Base-by-base conservation (phyloP, 2,888 invertebrate genomes). In the Amblyjoppa fuscipennis region DNA sequence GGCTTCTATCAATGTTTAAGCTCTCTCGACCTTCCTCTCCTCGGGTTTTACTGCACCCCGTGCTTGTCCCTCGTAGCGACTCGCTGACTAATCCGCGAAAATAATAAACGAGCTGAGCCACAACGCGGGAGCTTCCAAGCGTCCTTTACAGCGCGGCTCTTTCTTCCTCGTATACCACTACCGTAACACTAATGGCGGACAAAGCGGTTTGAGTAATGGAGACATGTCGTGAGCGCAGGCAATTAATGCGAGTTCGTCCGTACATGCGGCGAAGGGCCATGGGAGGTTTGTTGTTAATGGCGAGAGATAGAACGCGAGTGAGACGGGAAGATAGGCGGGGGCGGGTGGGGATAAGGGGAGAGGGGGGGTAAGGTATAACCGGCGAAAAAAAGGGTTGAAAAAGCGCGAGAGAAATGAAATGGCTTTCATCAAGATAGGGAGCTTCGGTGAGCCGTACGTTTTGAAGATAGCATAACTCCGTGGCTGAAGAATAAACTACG, bases 171-270 rank as follows among this genome's bases (percentile, higher is more conserved):
- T 70, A 74, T 64, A 71, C 81, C 41, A 41, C 11, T 59, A 59
- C 75, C 69, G 73, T 80, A 83, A 83, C 85, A 64, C 80, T 85
- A 85, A 85, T 85, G 80, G 80, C 83, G 83, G 76, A 85, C 85
- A 85, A 83, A 80, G 85, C 85, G 85, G 80, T 85, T 88, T 89
- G 89, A 90, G 89, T 91, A 92, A 92, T 91, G 91, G 90, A 89
- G 90, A 91, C 90, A 90, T 91, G 90, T 89, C 91, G 91, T 91
- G 92, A 91, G 90, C 88, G 70, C 74, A 71, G 83, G 88, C 91
- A 91, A 92, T 92, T 92, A 92, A 92, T 92, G 88, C 87, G 87
- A 88, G 82, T 89, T 89, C 88, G 87, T 84, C 85, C 87, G 87
- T 86, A 84, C 56, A 85, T 76, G 69, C 71, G 69, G 80, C 71